These are phyloP conservation scores for Drosophila sucinea DNA, from an alignment of 1,140 invertebrate species.

Conservation along the genomic window DNA sequence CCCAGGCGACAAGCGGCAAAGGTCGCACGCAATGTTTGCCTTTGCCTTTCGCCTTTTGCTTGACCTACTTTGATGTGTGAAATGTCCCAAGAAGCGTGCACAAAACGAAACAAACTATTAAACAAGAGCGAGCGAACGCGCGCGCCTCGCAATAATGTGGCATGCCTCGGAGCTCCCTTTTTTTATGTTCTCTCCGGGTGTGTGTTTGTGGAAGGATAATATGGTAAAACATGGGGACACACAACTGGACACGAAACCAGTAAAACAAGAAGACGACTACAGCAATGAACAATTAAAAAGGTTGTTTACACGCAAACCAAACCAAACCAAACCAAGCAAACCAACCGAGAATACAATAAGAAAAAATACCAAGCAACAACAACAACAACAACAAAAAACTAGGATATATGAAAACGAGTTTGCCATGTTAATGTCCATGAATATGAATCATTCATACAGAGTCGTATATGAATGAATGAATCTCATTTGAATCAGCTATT, in stretches of 20 bases:
- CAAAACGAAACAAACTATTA: constrained; percentile 46
- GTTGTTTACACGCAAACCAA: constrained; percentile 72
- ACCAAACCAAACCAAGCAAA: constrained; percentile 46
- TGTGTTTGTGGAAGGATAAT: constrained; percentile 45
- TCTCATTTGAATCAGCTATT: constrained; percentile 43
- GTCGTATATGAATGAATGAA: constrained; percentile 43
- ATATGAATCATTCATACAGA: constrained; percentile 37
- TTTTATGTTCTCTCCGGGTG: not conserved
- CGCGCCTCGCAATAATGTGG: constrained; percentile 40
- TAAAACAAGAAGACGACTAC: constrained; percentile 12
- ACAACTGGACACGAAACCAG: constrained; percentile 62
- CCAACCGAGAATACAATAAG: not conserved
- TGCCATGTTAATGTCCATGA: constrained; percentile 52
- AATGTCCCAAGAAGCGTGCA: constrained; percentile 67
- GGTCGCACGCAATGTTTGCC: constrained; percentile 73
- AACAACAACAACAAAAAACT: constrained; percentile 23
- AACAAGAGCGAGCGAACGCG: constrained; percentile 52
- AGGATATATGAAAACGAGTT: constrained; percentile 34
- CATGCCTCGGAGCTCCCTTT: constrained; percentile 39
- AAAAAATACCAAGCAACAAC: constrained; percentile 32
- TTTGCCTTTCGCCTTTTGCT: constrained; percentile 66
- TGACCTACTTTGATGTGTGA: constrained; percentile 81
- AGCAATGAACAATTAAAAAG: constrained; percentile 64
- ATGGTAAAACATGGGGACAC: constrained; percentile 41
- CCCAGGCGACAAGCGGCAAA: constrained; percentile 66